Base-by-base conservation (phyloP, 2,888 invertebrate species). In the Tipula lateralis region DNA sequence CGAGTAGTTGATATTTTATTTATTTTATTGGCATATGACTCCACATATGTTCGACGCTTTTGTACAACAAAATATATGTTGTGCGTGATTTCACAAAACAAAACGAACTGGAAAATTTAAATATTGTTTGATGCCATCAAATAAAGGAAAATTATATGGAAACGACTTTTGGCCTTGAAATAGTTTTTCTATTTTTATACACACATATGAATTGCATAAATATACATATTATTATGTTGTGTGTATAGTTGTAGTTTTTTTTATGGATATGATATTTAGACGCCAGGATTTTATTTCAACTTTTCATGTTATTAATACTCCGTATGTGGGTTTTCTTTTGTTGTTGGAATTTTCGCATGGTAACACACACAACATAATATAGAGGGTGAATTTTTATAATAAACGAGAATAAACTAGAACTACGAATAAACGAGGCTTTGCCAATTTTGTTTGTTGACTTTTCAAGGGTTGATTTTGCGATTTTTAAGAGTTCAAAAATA, bases 161-260 rank as follows among this genome's bases (percentile, higher is more conserved):
- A 66, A 66, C 66, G 24, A 24, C 1, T 66, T 66, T 66, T 66
- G 66, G 24, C 66, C 66, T 66, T 66, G 66, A 66, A 66, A 66
- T 66, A 66, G 66, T 24, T 66, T 66, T 66, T 66, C 66, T 66
- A 66, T 66, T 66, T 66, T 66, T 66, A 66, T 66, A 66, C 2
- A 66, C 66, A 66, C 24, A 66, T 12, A 66, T 66, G 66, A 24
- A 24, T 66, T 66, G 24, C 66, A 24, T 66, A 66, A 24, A 44
- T 44, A 39, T 4, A n/a, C n/a, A 16, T 66, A 24, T 66, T 66
- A 24, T n/a, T 66, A 66, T 66, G 66, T 66, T 66, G 66, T 66
- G 24, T 66, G 5, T 66, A n/a, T 44, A n/a, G 3, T 44, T 66
- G 13, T 39, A 39, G 19, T 19, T 24, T 24, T 66, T 66, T 24